Base-by-base conservation (phyloP, 2,888 invertebrate species). In the Archips crataeganus region DNA sequence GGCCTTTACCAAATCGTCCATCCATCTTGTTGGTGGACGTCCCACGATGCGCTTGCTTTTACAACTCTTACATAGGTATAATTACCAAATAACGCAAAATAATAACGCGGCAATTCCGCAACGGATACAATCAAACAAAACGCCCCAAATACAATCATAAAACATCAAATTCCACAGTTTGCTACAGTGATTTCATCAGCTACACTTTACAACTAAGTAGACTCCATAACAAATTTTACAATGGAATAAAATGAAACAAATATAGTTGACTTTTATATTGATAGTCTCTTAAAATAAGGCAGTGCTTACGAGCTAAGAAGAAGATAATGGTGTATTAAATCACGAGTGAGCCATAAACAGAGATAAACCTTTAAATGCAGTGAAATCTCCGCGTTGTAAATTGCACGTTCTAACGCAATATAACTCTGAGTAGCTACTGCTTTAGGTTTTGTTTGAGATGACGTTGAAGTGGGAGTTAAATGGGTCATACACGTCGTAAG, bases 311-410 rank as follows among this genome's bases (percentile, higher is more conserved):
- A 62, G 45, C 63, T 63, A 57, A 47, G 70, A 36, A 57, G 57
- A 15, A 64, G 45, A 65, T 49, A 71, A 71, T 65, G 64, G 64
- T 13, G 36, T 47, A 65, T 71, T 65, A 64, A 71, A 71, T 71
- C 71, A 65, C 59, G 47, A 64, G 71, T 64, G 63, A 54, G 64
- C 71, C 59, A 71, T 71, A 71, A 71, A 71, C 64, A 59, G 57
- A 36, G 47, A 59, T 65, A 65, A 71, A 59, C 47, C 71, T 47
- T 59, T 71, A 59, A 70, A 71, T 65, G 71, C 71, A 71, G 59
- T 36, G 57, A 65, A 45, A 54, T 61, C 70, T 54, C 15, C 23
- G 47, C 57, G 34, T n/a, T 71, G 15, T 54, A 71, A 64, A 71
- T 59, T 65, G 59, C 59, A 9, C 64, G 34, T 34, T 36, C 59